These are phyloP conservation scores for Dyspetes luteomarginatus DNA, from an alignment of 2,888 invertebrate species.

Conservation along the genomic window DNA sequence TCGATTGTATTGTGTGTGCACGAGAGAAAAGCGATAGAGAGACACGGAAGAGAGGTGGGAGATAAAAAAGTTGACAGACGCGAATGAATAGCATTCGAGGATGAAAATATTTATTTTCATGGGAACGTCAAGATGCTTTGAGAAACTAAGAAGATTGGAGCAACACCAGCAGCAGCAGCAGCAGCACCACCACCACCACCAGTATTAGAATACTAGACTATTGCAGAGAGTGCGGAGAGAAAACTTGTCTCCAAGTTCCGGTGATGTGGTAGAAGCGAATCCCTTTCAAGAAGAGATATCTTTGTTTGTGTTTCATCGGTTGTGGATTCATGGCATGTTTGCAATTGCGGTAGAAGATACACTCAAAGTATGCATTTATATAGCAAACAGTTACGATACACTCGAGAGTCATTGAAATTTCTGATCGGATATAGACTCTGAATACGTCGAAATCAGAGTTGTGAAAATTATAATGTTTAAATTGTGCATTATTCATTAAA, in stretches of 20 bases:
- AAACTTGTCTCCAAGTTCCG: not conserved
- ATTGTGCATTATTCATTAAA: too few species aligned
- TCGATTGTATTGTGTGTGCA: conserved; percentile 44
- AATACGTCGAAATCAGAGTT: not conserved
- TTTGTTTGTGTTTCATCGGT: conserved; percentile 33
- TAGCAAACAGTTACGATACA: not conserved
- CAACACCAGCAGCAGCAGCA: not conserved
- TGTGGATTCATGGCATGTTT: not conserved
- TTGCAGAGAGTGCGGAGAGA: not conserved
- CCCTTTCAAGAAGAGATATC: conserved; percentile 12
- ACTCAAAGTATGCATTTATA: conserved; percentile 23
- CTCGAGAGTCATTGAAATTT: not conserved
- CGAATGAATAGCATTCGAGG: conserved; percentile 44
- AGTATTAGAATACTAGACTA: conserved; percentile 7
- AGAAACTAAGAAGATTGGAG: conserved; percentile 52
- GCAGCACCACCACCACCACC: not conserved
- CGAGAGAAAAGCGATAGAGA: conserved; percentile 1
- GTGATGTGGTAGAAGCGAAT: conserved; percentile 9
- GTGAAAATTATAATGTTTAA: too few species aligned
- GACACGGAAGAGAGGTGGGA: conserved; percentile 3
- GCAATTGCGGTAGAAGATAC: not conserved
- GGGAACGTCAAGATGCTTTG: conserved; percentile 54
- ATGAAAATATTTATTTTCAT: conserved; percentile 18
- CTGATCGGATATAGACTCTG: not conserved
- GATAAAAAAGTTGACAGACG: conserved; percentile 33